A percentile compares a stretch with the other conserved stretches of the same genome.
These are phyloP conservation scores for Ameiurus melas DNA, from an alignment of 2,113 vertebrate species.

Conservation along the genomic window DNA sequence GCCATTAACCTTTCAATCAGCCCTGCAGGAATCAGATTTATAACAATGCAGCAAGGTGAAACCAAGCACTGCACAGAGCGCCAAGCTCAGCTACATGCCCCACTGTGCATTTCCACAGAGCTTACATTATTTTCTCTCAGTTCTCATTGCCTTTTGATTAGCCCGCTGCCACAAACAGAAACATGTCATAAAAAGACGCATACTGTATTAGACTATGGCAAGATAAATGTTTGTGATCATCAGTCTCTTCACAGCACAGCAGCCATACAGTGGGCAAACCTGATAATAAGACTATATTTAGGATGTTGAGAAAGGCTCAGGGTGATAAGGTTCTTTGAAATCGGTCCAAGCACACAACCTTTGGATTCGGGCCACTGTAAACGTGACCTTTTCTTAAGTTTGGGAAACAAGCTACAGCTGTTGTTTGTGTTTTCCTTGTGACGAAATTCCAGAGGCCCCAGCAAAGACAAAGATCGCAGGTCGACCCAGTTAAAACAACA, in stretches of 20 bases:
- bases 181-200: neutral
- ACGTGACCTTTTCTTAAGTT: constrained; percentile 33
- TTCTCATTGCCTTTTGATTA: neutral
- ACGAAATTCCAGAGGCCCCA: constrained; percentile 41
- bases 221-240: neutral
- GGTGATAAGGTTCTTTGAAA: constrained; percentile 48
- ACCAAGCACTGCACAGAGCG: neutral
- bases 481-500: constrained; percentile 38
- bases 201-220: neutral
- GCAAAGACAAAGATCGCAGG: constrained; percentile 48
- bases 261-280: neutral
- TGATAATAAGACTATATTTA: constrained; percentile 45
- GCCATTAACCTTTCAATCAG: constrained; percentile 48
- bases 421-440: constrained; percentile 47
- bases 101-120: neutral
- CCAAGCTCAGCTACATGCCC: neutral
- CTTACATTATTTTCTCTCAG: neutral
- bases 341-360: constrained; percentile 33
- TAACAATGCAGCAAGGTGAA: constrained; percentile 40
- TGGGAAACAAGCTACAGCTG: constrained; percentile 54
- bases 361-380: constrained; percentile 38
- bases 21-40: constrained; percentile 40
- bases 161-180: too few species aligned
- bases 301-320: constrained; percentile 35
- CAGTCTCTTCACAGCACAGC: neutral